A percentile compares a stretch with the other conserved stretches of the same genome.
Conservation (phyloP, 2,888 invertebrate genomes). For the Pimpla rufipes region DNA sequence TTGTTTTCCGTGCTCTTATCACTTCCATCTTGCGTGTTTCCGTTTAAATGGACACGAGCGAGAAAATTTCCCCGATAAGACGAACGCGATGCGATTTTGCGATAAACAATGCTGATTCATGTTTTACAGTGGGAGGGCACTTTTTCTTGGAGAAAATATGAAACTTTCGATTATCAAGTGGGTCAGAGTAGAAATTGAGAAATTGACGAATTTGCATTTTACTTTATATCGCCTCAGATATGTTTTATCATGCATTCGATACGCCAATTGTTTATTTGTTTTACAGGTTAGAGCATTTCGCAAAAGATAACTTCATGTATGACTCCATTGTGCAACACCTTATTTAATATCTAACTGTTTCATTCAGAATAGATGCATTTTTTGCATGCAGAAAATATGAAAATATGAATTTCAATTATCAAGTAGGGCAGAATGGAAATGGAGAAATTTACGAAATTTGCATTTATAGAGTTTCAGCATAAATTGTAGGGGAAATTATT, state of each 20-base stretch:
- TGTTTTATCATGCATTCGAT: too few species aligned
- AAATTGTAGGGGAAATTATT: neutral
- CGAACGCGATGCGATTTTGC: neutral
- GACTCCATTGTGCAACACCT: too few species aligned
- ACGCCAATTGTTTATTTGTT: too few species aligned
- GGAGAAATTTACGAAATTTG: neutral
- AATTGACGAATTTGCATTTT: neutral
- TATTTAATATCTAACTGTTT: too few species aligned
- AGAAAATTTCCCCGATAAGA: neutral
- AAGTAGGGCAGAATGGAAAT: neutral
- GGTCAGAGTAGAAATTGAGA: neutral
- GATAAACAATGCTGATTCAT: neutral
- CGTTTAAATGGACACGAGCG: neutral
- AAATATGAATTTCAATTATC: neutral
- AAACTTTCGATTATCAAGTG: conserved; percentile 2
- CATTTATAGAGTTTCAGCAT: neutral
- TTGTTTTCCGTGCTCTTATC: neutral
- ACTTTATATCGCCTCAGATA: too few species aligned
- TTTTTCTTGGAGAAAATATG: conserved; percentile 4
- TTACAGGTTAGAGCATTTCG: too few species aligned
- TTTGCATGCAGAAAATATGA: neutral
- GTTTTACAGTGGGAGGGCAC: neutral
- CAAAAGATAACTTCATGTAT: too few species aligned
- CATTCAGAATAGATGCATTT: too few species aligned
- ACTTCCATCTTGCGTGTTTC: neutral